These are phyloP conservation scores for Alauda arvensis DNA, from an alignment of 2,797 vertebrate species.

Conservation along the genomic window DNA sequence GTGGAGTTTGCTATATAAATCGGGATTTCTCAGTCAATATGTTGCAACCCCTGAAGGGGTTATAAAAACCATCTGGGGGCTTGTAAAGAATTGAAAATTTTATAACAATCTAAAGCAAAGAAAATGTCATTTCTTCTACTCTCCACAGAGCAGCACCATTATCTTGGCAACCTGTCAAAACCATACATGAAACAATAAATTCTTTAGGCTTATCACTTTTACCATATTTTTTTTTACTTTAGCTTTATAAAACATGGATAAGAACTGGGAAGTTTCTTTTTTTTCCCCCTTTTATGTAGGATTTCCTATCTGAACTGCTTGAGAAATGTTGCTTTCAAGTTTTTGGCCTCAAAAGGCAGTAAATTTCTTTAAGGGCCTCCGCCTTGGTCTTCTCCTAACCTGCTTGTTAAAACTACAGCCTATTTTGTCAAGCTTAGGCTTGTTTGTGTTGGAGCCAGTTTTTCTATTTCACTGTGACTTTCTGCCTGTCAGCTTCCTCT, in stretches of 20 bases:
- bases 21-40: conserved; percentile 48
- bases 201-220: conserved; percentile 38
- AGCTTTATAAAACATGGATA: background rate
- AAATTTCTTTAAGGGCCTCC: background rate
- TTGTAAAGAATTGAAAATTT: conserved; percentile 54
- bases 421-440: conserved; percentile 52
- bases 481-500: conserved; percentile 39
- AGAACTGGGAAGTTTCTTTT: background rate
- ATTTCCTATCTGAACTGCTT: conserved; percentile 1
- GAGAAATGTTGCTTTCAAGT: background rate
- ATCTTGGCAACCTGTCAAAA: conserved; percentile 29
- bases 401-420: conserved; percentile 27
- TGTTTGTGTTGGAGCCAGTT: conserved; percentile 47
- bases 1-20: conserved; percentile 36
- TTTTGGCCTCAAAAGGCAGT: background rate
- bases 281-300: background rate
- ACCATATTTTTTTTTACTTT: background rate
- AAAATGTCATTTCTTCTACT: conserved; percentile 42
- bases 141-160: conserved; percentile 3
- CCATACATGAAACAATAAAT: conserved; percentile 35
- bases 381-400: conserved; percentile 4
- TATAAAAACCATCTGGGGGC: conserved; percentile 56
- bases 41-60: conserved; percentile 37
- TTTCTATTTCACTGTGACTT: conserved; percentile 4
- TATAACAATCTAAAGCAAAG: conserved; percentile 46